Base-by-base conservation (phyloP, 2,797 vertebrate genomes). In the Lepus townsendii region DNA sequence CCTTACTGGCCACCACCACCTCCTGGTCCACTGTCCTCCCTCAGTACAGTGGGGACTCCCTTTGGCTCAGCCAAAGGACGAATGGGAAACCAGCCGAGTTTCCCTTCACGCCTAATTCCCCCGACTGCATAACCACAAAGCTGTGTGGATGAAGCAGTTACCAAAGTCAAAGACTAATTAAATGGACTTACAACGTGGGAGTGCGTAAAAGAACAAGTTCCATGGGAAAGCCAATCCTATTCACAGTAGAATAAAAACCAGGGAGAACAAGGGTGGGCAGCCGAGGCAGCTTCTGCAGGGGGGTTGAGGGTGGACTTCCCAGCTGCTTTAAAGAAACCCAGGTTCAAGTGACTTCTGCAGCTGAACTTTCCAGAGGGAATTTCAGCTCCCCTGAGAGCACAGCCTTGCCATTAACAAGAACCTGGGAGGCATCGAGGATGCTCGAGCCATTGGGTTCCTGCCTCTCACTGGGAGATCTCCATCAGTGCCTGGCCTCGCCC, bases 181-280 rank as follows among this genome's bases (percentile, higher is more conserved):
- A 75, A 69, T n/a, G 72, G 52, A 69, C 30, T 87, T 75, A 76
- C 22, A 78, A 30, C 1, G 14, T 35, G 47, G 52, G 35, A 83
- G 77, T n/a, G 52, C 75, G 83, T 32, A 42, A 42, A 72, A 75
- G 72, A 85, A 86, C 79, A 35, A 83, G 50, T n/a, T 89, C 27
- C 17, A 4, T 30, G 72, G 50, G 27, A 75, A 73, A 54, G 22
- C 63, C 83, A 88, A 57, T 17, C 52, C 87, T 88, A 38, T 35
- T 85, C 13, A 63, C 16, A 35, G 47, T 50, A 52, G 60, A 85
- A 66, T 69, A 80, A 80, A 87, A 77, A 62, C 62, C 30, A 27
- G 16, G 22, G 42, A 76, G 27, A 11, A 89, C 7, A 7, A 17
- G 13, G 66, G 62, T 50, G 32, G 3, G 79, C 63, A 22, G 42